Conservation (phyloP, 2,888 invertebrate species). For the Agapetus fuscipes region DNA sequence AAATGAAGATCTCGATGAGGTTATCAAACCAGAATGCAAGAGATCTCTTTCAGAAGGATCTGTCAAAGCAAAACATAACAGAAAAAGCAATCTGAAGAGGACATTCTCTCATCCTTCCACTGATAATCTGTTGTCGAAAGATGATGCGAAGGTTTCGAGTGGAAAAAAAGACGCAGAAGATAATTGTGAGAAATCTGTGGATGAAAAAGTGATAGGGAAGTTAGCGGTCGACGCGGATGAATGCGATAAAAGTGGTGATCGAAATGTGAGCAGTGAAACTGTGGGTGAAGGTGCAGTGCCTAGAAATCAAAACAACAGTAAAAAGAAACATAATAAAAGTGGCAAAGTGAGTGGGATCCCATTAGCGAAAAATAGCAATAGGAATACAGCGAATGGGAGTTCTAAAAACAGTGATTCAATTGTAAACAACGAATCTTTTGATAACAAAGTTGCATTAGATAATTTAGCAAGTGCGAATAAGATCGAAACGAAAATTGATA, state of each 20-base stretch:
- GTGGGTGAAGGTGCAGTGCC: slow-evolving; percentile 1
- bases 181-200: slow-evolving; percentile 26
- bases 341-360: slow-evolving; percentile 1
- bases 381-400: too few relatives aligned
- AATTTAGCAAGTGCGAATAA: too few relatives aligned
- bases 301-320: slow-evolving; percentile 9
- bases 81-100: slow-evolving; percentile 41
- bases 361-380: neutral
- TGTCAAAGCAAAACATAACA: slow-evolving; percentile 38
- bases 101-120: slow-evolving; percentile 43
- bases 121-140: slow-evolving; percentile 26
- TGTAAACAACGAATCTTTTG: neutral
- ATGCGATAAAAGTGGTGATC: neutral
- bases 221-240: neutral
- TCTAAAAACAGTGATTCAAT: neutral
- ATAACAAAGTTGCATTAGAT: too few relatives aligned
- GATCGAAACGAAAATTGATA: too few relatives aligned
- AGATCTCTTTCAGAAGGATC: slow-evolving; percentile 41
- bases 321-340: slow-evolving; percentile 18
- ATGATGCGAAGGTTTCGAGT: slow-evolving; percentile 34
- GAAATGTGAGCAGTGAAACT: slow-evolving; percentile 2
- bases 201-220: too few relatives aligned
- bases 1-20: slow-evolving; percentile 32
- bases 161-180: slow-evolving; percentile 31
- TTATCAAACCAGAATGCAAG: slow-evolving; percentile 32